Conservation (phyloP, 2,113 vertebrate species). For the Chaetorhynchus papuensis region DNA sequence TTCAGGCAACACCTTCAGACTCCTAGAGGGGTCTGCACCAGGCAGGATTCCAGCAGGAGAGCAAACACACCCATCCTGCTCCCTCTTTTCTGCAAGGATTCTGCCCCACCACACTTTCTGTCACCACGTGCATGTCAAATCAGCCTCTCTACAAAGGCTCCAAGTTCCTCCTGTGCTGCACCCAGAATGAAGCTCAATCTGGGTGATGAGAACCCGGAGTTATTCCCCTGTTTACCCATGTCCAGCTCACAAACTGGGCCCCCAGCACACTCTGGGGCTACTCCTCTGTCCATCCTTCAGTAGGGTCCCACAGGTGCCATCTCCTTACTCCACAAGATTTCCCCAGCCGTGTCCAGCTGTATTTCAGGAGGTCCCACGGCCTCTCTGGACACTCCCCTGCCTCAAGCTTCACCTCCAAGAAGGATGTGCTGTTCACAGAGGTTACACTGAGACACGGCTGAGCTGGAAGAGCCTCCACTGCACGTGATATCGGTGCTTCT, state of each 20-base stretch:
- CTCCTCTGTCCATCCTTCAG: neutral
- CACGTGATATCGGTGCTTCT: fast-evolving
- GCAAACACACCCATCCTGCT: neutral
- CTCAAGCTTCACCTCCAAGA: neutral
- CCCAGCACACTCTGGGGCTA: neutral
- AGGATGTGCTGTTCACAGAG: neutral
- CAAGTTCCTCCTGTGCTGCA: neutral
- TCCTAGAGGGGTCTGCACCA: neutral
- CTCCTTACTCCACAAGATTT: neutral
- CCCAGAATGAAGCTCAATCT: neutral
- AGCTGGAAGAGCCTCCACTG: neutral
- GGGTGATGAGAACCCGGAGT: neutral
- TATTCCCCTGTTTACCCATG: neutral
- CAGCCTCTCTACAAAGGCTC: neutral
- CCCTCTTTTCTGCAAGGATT: neutral
- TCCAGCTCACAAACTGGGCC: neutral
- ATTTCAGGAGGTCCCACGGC: neutral
- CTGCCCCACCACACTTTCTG: neutral
- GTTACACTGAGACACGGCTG: fast-evolving
- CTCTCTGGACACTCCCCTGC: neutral
- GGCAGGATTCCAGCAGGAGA: neutral
- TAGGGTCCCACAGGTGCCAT: fast-evolving
- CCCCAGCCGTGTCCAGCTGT: neutral
- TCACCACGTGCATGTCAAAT: fast-evolving
- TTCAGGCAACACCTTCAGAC: neutral